Evolutionary conservation across 2,113 vertebrate genomes (phyloP).

Genomic region (Pyxicephalus adspersus): DNA sequence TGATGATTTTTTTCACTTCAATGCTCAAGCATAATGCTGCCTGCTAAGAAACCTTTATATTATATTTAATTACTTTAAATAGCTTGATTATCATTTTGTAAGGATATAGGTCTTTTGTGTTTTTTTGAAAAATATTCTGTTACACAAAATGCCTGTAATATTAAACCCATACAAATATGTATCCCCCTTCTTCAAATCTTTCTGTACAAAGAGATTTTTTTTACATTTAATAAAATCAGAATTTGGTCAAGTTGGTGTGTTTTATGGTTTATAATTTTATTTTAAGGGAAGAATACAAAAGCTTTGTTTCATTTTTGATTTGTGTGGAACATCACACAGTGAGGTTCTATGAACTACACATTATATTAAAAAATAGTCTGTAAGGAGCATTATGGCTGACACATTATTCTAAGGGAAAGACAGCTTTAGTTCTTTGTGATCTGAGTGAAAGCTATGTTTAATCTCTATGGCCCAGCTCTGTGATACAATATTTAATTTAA

Average conservation of each 20-base stretch:
- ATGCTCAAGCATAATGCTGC: neutral
- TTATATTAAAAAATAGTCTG: constrained; percentile 45
- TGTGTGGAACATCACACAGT: constrained; percentile 37
- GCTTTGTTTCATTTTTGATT: constrained; percentile 37
- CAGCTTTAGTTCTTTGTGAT: constrained; percentile 44
- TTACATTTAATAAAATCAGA: constrained; percentile 5
- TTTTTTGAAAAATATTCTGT: constrained; percentile 34
- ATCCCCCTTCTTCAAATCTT: constrained; percentile 16
- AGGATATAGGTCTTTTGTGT: neutral
- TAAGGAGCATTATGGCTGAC: constrained; percentile 37
- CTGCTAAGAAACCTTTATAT: neutral
- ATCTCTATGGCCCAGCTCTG: constrained; percentile 39
- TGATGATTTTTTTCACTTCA: constrained; percentile 40
- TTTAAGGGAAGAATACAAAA: constrained; percentile 35
- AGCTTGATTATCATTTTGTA: constrained; percentile 28
- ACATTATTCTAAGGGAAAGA: constrained; percentile 40
- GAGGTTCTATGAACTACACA: constrained; percentile 43
- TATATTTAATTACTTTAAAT: constrained; percentile 37
- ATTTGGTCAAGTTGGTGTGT: constrained; percentile 22
- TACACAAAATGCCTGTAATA: constrained; percentile 24
- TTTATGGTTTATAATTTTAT: constrained; percentile 6
- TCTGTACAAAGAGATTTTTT: constrained; percentile 21
- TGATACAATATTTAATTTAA: constrained; percentile 49
- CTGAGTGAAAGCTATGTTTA: constrained; percentile 36
- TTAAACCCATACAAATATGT: constrained; percentile 15